Evolutionary conservation across 1,140 invertebrate genomes (phyloP), one percentile per base, ranked within the genome.

Genomic region (Caerostris darwini): DNA sequence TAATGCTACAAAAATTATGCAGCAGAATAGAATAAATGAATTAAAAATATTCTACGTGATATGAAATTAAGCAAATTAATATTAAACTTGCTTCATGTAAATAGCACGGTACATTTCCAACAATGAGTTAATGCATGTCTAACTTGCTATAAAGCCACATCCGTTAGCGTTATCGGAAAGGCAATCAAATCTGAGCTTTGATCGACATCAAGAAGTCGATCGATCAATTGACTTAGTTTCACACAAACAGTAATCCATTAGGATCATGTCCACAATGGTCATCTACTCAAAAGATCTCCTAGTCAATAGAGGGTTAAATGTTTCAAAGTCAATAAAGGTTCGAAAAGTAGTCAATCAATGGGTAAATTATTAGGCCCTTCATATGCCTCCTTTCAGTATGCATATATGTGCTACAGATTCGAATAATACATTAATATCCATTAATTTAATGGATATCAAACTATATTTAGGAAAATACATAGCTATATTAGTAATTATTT

Each of bases 161-260:
- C 67, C 69, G 7, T 50, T 77, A 10, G 12, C 19, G 34, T 53
- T 50, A 77, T 77, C 50, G 69, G 69, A 77, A 77, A 77, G 19
- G 19, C 69, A 77, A 77, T 77, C 69, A 77, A 77, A 77, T 77
- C 69, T 77, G 19, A 50, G 69, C 19, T 77, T 50, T 77, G 34
- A 77, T 77, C 7, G 69, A 53, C 19, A 77, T 8, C 50, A 7
- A 77, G 69, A 77, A 34, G 8, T 77, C 69, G 34, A 77, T 77
- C 19, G 64, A 67, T 67, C 17, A 14, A 67, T 69, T n/a, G n/a
- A 19, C 67, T 69, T 19, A 69, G 67, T 69, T 67, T 69, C 67
- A 69, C n/a, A 69, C 19, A 19, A 7, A 50, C 69, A 77, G 69
- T 34, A 77, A 34, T 77, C 34, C 69, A 77, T 53, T 53, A 34